Evolutionary conservation across 30 jellyfish, hydroid and myxozoan genomes (phyloP).

Genomic region (Cassiopea andromeda): DNA sequence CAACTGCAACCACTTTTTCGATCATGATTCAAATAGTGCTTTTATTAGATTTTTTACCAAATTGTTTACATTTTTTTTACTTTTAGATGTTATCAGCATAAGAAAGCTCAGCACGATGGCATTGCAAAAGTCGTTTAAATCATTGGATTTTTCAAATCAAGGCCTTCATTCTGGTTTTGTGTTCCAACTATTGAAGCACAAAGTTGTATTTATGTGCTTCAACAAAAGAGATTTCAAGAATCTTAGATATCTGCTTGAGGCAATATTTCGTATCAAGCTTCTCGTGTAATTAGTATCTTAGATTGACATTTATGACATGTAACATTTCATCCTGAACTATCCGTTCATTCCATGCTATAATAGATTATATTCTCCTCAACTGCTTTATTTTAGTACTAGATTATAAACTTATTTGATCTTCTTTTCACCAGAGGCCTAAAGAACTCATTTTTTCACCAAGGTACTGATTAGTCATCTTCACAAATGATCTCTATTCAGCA

Average conservation of each 20-base stretch:
- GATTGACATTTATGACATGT: background rate
- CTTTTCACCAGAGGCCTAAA: too few relatives aligned
- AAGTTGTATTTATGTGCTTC: constrained; percentile 18
- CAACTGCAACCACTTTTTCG: too few relatives aligned
- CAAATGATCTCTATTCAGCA: too few relatives aligned
- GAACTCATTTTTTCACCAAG: too few relatives aligned
- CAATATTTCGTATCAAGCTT: constrained; percentile 3
- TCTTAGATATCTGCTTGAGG: constrained; percentile 27
- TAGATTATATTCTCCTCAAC: too few relatives aligned
- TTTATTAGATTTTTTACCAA: background rate
- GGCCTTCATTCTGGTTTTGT: background rate
- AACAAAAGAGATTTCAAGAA: constrained; percentile 12
- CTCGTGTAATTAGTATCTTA: background rate
- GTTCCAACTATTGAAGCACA: background rate
- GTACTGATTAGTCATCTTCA: too few relatives aligned
- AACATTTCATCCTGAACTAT: too few relatives aligned
- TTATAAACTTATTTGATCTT: too few relatives aligned
- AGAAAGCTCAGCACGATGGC: background rate
- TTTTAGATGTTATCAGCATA: constrained; percentile 27
- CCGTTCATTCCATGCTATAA: too few relatives aligned
- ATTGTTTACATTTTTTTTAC: background rate
- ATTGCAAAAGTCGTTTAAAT: background rate
- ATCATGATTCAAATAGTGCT: too few relatives aligned
- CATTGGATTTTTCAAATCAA: background rate
- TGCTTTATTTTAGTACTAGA: too few relatives aligned